A percentile compares a stretch with the other conserved stretches of the same genome.
These are phyloP conservation scores for Pediacus dermestoides DNA, from an alignment of 2,888 invertebrate species.

Conservation along the genomic window DNA sequence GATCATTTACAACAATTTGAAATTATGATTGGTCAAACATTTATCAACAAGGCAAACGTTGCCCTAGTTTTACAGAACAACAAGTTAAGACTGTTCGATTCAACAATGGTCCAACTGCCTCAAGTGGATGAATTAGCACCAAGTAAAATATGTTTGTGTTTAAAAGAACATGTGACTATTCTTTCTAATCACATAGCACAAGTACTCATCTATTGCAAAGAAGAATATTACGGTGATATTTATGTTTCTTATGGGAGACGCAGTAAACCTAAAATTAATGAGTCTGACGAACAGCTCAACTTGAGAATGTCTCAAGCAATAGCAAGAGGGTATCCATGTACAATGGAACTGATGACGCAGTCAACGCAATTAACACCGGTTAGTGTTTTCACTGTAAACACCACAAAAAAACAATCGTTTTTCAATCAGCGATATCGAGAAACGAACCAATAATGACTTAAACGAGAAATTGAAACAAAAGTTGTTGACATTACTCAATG, in stretches of 20 bases:
- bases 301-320: no score
- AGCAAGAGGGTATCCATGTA: no score
- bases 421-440: no score
- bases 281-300: no score
- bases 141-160: neutral
- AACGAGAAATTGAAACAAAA: slow-evolving; percentile 2
- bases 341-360: no score
- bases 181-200: neutral
- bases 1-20: slow-evolving; percentile 12
- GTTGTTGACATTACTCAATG: slow-evolving; percentile 13
- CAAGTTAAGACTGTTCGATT: slow-evolving; percentile 3
- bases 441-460: neutral
- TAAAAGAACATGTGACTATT: neutral
- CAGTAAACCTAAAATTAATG: no score
- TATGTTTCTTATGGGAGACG: no score
- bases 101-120: neutral
- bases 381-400: no score
- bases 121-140: neutral
- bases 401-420: no score
- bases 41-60: slow-evolving; percentile 11
- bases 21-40: slow-evolving; percentile 14
- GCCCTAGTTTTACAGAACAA: slow-evolving; percentile 5
- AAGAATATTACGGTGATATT: slow-evolving; percentile 2
- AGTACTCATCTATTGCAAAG: no score
- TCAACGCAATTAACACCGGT: no score